These are phyloP conservation scores for Furcula furcula DNA, from an alignment of 2,888 invertebrate species.

Conservation along the genomic window DNA sequence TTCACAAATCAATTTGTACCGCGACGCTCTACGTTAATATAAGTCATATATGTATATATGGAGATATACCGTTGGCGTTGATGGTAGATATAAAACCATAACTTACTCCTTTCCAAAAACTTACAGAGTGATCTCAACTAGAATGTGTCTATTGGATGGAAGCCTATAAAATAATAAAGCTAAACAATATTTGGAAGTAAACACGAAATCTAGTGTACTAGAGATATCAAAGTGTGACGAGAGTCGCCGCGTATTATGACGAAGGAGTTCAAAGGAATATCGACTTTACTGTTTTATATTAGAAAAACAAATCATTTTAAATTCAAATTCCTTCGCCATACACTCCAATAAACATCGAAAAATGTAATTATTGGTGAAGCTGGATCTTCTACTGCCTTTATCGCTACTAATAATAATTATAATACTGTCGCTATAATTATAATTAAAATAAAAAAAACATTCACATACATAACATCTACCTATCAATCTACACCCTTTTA, in stretches of 20 bases:
- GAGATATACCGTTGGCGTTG: too few relatives aligned
- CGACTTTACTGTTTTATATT: constrained; percentile 2
- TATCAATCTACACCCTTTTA: constrained; percentile 59
- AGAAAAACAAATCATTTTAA: constrained; percentile 3
- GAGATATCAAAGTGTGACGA: constrained; percentile 45
- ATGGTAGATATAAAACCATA: too few relatives aligned
- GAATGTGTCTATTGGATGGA: too few relatives aligned
- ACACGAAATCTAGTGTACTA: constrained; percentile 11
- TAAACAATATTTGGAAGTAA: neutral
- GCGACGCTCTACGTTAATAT: too few relatives aligned
- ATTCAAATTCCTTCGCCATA: constrained; percentile 43
- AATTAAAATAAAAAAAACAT: constrained; percentile 49
- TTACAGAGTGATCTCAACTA: too few relatives aligned
- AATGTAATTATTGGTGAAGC: constrained; percentile 45
- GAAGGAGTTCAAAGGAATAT: constrained; percentile 31
- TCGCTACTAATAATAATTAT: constrained; percentile 40
- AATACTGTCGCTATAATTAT: constrained; percentile 38
- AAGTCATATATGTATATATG: too few relatives aligned
- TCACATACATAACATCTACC: constrained; percentile 79
- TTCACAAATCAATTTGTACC: too few relatives aligned
- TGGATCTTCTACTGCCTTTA: constrained; percentile 56
- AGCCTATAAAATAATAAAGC: too few relatives aligned
- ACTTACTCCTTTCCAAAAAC: too few relatives aligned
- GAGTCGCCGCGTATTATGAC: constrained; percentile 40
- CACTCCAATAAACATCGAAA: constrained; percentile 31